Evolutionary conservation across 2,113 vertebrate species (phyloP), one percentile per base, ranked within the genome.

Genomic region (Tricholaema leucomelas): DNA sequence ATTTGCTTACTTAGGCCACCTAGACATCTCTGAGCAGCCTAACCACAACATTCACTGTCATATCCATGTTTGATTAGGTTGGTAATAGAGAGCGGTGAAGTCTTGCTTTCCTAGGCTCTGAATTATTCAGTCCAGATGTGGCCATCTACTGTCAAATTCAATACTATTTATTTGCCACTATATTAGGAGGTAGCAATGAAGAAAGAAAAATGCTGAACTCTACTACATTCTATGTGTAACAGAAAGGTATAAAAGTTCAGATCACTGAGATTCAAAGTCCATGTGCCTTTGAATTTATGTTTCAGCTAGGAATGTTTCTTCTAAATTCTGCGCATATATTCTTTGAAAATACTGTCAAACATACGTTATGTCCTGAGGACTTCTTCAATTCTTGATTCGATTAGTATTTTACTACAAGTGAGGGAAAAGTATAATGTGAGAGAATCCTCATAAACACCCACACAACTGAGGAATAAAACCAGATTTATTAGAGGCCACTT

Each of bases 401-500:
- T 38, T 24, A 15, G 77, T 52, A 28, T 14, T 33, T 79, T 74
- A 24, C 38, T 78, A 55, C 28, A 86, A 56, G 21, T 16, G 31
- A 5, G 1, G 27, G 61, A 82, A 71, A 54, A 36, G 61, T 30
- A 7, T 73, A 58, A 33, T 11, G 6, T 77, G 33, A 70, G 56
- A 74, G 12, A 24, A 90, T 87, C 56, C 31, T 79, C 52, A 74
- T 77, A 27, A 90, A 89, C 23, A 88, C 15, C 50, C 81, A 15
- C 10, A 85, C 11, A 78, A 28, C 66, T 71, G 17, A 25, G 50
- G 73, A 42, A 80, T 91, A 90, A 94, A 87, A 31, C 75, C 70
- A 73, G 19, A 66, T 95, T 93, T 93, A 78, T 78, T 80, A 82
- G 60, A 83, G 52, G 75, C 88, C 58, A 81, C 60, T 85, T 93